A percentile compares a stretch with the other conserved stretches of the same genome.
Evolutionary conservation across 2,888 invertebrate species (phyloP).

Genomic region (Tenthredo notha): DNA sequence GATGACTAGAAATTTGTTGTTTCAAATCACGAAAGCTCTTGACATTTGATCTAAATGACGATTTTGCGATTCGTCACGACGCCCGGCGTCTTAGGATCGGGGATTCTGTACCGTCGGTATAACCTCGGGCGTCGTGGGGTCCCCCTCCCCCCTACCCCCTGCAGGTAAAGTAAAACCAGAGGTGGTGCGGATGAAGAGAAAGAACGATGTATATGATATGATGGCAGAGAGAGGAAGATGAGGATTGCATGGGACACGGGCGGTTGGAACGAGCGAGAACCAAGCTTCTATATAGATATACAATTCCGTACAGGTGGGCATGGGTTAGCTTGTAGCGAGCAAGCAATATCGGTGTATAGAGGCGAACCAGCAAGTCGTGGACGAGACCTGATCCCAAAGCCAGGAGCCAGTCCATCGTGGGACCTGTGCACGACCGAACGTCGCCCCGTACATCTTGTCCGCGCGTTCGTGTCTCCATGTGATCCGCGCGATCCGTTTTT

Average conservation of each 20-base stretch:
- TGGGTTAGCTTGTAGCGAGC: constrained; percentile 52
- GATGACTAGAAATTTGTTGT: not conserved
- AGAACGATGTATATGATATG: constrained; percentile 37
- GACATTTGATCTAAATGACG: not conserved
- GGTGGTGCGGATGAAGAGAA: constrained; percentile 35
- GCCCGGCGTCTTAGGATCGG: not conserved
- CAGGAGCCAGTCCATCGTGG: constrained; percentile 78
- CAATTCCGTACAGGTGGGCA: constrained; percentile 44
- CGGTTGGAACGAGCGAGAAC: not conserved
- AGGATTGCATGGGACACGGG: constrained; percentile 17
- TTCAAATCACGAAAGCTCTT: not conserved
- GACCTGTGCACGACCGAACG: constrained; percentile 77
- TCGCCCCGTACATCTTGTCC: constrained; percentile 69
- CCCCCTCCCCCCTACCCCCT: too few relatives aligned
- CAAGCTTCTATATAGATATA: constrained; percentile 18
- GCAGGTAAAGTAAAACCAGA: constrained; percentile 57
- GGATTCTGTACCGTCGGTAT: constrained; percentile 24
- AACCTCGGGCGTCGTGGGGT: not conserved
- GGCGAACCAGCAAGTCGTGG: constrained; percentile 61
- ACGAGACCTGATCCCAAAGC: constrained; percentile 77
- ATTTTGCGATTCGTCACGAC: not conserved
- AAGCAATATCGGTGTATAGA: constrained; percentile 62
- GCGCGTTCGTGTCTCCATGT: constrained; percentile 72
- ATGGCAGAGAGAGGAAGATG: constrained; percentile 41
- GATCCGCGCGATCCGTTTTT: constrained; percentile 56